Base-by-base conservation (phyloP, 2,797 vertebrate species). In the Ciconia nigra region DNA sequence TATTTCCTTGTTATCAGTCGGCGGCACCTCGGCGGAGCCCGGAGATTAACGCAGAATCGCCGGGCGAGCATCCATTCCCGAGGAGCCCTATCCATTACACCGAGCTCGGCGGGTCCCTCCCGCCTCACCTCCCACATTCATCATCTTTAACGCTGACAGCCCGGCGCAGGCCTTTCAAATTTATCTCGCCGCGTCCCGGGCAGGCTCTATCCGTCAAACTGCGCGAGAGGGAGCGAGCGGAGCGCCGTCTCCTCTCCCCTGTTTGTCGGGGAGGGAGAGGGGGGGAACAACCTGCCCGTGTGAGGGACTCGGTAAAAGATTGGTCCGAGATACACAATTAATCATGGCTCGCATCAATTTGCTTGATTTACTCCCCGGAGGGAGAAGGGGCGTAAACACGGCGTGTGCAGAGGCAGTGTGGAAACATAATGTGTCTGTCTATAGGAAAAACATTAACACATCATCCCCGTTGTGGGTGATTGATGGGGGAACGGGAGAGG, bases 81-180 rank as follows among this genome's bases (percentile, higher is more conserved):
- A 97, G 97, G 97, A 98, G 97, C 97, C 98, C 97, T 98, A 97
- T 98, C 97, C 98, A 98, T 98, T 98, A 98, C 97, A 33, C 96
- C 86, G 95, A 97, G 98, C 98, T 97, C 97, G 82, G 96, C 95
- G 49, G 96, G 98, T 97, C 98, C 98, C 98, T 98, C 98, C 97
- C 95, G 97, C 97, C 98, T 98, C 98, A 98, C 98, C 98, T 98
- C 98, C 98, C 98, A 98, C 99, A 99, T 99, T 99, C 99, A 99
- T 99, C 99, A 99, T 99, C 99, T 99, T 99, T 99, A 99, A 98
- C 97, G 97, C 98, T 99, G 99, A 99, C 99, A 99, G 99, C 98
- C 98, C 96, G 83, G 96, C 94, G 97, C 98, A 98, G 98, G 98
- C 95, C 97, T 97, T 97, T 98, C 97, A 98, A 98, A 99, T 99